Base-by-base conservation (phyloP, 2,888 invertebrate species). In the Hirtodrosophila trivittata region DNA sequence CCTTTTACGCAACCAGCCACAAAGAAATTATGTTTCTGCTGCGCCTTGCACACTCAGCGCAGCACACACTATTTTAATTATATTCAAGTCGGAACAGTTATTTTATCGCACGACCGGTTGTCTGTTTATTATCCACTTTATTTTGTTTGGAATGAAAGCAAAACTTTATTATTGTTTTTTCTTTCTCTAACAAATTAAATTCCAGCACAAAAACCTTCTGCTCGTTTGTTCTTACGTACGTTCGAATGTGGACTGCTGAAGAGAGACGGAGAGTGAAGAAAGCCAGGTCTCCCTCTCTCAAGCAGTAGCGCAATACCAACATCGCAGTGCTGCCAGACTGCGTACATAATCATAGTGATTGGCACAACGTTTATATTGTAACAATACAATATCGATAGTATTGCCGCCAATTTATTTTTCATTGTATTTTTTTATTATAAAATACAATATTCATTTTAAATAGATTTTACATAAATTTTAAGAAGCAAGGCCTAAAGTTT, bases 101-200 rank as follows among this genome's bases (percentile, higher is more conserved):
- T 16, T 41, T 46, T 1, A 52, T 26, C 46, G 39, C 37, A 47
- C 37, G 26, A 50, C 62, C 72, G 56, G 52, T 28, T 33, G 37
- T 59, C 49, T 55, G 18, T 41, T 46, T 59, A 55, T 56, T 57
- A 60, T 63, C 43, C 62, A 65, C 63, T 58, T 52, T 67, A 68
- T 49, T 78, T 82, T 86, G 74, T 77, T 82, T 84, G 67, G 67
- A 75, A 72, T 71, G 72, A 70, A 68, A 85, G 60, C 69, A 85
- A 65, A 75, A 66, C 66, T 82, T 80, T 83, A 88, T 88, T 88
- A 84, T 88, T 87, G 87, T 88, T 88, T 86, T 86, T 86, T 87
- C 88, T 86, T 88, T 75, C 80, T 88, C 87, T 87, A 86, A 77
- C 88, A 83, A 86, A 71, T 71, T 71, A 71, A 77, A 88, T 88